Evolutionary conservation across 2,113 vertebrate genomes (phyloP).

Genomic region (Calidris pugnax): DNA sequence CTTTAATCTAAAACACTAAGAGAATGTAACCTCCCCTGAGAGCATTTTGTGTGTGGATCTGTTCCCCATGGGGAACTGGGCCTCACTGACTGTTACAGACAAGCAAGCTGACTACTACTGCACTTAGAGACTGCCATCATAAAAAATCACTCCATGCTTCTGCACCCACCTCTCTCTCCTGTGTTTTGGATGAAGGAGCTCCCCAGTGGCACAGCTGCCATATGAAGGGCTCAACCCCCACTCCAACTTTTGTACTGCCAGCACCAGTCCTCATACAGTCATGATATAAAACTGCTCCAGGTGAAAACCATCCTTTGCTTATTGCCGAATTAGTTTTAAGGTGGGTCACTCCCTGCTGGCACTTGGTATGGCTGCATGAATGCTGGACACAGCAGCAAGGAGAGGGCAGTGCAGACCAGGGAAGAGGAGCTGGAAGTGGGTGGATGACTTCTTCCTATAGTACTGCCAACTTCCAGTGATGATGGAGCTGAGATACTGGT

Average conservation of each 20-base stretch:
- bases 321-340: background rate
- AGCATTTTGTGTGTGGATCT: background rate
- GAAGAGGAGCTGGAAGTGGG: background rate
- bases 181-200: background rate
- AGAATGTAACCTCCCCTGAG: background rate
- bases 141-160: background rate
- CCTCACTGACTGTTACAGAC: background rate
- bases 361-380: background rate
- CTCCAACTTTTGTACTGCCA: background rate
- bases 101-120: background rate
- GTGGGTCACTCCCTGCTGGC: background rate
- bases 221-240: background rate
- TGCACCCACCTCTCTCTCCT: background rate
- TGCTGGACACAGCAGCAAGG: background rate
- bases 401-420: background rate
- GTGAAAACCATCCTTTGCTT: background rate
- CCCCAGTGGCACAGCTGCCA: background rate
- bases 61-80: background rate
- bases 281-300: background rate
- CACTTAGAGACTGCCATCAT: background rate
- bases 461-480: background rate
- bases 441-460: background rate
- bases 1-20: background rate
- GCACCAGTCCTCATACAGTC: background rate
- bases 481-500: background rate